Evolutionary conservation across 2,888 invertebrate genomes (phyloP).

Genomic region (Spatulosminthurus flaviceps): DNA sequence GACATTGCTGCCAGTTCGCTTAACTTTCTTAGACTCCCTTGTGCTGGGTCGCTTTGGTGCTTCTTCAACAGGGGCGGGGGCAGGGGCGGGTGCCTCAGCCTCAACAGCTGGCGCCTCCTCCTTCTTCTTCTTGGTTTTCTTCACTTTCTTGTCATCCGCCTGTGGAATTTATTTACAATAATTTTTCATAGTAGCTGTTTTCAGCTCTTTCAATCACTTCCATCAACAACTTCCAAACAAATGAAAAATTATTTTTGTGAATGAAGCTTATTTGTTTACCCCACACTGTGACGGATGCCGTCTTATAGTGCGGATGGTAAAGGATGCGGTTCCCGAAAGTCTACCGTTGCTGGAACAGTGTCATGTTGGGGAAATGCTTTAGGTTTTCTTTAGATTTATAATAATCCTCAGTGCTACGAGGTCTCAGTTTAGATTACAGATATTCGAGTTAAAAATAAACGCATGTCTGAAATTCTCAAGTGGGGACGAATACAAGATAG

Average conservation of each 20-base stretch:
- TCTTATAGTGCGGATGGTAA: background rate
- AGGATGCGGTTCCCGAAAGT: too few relatives aligned
- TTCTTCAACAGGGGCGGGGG: slow-evolving; percentile 73
- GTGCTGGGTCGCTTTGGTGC: slow-evolving; percentile 79
- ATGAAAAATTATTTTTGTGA: too few relatives aligned
- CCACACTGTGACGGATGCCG: too few relatives aligned
- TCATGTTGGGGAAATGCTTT: background rate
- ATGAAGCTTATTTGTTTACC: too few relatives aligned
- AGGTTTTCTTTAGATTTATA: slow-evolving; percentile 2
- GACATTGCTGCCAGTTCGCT: slow-evolving; percentile 87
- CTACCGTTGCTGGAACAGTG: background rate
- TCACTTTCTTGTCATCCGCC: slow-evolving; percentile 91
- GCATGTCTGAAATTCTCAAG: background rate
- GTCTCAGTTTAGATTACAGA: background rate
- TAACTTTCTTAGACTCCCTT: slow-evolving; percentile 79
- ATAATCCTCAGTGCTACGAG: background rate
- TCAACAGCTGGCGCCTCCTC: too few relatives aligned
- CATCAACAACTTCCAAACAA: too few relatives aligned
- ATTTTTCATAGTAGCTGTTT: background rate
- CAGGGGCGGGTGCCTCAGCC: slow-evolving; percentile 68
- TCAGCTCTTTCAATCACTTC: too few relatives aligned
- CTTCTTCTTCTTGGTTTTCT: slow-evolving; percentile 82
- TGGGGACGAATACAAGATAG: background rate
- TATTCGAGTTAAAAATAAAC: background rate
- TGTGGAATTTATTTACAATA: slow-evolving; percentile 65